Base-by-base conservation (phyloP, 2,797 vertebrate genomes). In the Denticeps clupeoides region DNA sequence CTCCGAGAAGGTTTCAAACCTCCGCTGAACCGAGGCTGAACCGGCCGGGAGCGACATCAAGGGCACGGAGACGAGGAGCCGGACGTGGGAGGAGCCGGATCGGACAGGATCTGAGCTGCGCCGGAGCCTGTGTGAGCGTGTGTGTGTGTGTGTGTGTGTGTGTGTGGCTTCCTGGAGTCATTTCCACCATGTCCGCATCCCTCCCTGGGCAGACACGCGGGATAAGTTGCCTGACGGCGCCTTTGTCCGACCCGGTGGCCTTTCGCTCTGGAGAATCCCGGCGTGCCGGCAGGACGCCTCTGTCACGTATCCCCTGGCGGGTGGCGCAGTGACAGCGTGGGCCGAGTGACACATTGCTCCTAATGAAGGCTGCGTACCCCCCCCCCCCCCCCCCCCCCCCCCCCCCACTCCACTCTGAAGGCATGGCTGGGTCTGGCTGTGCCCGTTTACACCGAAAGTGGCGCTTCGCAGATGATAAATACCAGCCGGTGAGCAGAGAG, bases 1-100 rank as follows among this genome's bases (percentile, higher is more conserved):
- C 67, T 67, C 65, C 69, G 69, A 72, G 71, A 74, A 74, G 72
- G 74, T 77, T 42, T 73, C 75, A 67, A 77, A 77, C 62, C 49
- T 67, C 57, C 33, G 28, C 60, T 71, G 69, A 71, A 72, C 64
- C 60, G 48, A 61, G 71, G 73, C 69, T 47, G 43, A 57, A 63
- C 62, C 68, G 41, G 41, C 49, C 35, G 31, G 16, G 47, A 38
- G 22, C 19, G 11, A n/a, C 23, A 7, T 25, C 12, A 35, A 22
- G 4, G 22, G n/a, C 23, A 6, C 6, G 4, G 18, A 35, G 18
- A 45, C 41, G 16, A 26, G 4, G 24, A 6, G 4, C 9, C 10
- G 21, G 22, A 38, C 41, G 43, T 48, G 58, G 47, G 56, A 16
- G 15, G 42, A 46, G 31, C 13, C 33, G 41, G 3, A 25, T 15